phyloP scores from a whole-genome alignment of 1,140 invertebrate genomes.

The Drosophila aff. region DNA sequence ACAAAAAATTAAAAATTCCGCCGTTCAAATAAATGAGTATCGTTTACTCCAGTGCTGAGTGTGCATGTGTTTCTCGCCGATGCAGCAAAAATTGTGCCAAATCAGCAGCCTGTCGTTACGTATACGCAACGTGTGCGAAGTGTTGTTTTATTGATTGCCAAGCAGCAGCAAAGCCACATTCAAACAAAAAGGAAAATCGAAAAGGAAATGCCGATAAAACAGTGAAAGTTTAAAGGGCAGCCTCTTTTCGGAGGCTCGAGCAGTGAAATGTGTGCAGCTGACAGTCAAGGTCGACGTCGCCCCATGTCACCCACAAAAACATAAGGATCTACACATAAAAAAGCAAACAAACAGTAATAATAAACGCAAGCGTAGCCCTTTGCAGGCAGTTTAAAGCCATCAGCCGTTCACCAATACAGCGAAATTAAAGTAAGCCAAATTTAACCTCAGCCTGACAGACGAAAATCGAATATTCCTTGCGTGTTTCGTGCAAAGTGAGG shows the following conservation, averaged over 20 bases:
- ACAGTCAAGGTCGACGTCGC: slow-evolving; percentile 66
- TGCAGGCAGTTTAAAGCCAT: slow-evolving; percentile 17
- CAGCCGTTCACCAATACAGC: slow-evolving; percentile 24
- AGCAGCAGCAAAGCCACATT: slow-evolving; percentile 20
- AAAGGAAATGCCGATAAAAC: slow-evolving; percentile 29
- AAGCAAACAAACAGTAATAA: slow-evolving; percentile 25
- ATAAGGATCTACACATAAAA: slow-evolving; percentile 40
- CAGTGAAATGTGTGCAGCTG: slow-evolving; percentile 56
- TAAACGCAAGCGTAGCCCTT: slow-evolving; percentile 26
- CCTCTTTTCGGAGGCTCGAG: slow-evolving; percentile 24
- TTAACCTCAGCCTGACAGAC: slow-evolving; percentile 9
- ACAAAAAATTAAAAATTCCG: background rate
- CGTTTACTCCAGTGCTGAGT: slow-evolving; percentile 17
- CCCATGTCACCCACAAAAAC: slow-evolving; percentile 68
- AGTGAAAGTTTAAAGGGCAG: slow-evolving; percentile 31
- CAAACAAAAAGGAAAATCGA: slow-evolving; percentile 14
- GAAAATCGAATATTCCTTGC: slow-evolving; percentile 43
- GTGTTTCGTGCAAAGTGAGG: slow-evolving; percentile 14
- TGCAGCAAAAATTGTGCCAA: slow-evolving; percentile 39
- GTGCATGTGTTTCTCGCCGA: slow-evolving; percentile 21
- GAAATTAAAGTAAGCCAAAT: slow-evolving; percentile 71
- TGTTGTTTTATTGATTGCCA: slow-evolving; percentile 71
- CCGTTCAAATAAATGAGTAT: slow-evolving; percentile 8
- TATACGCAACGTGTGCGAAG: slow-evolving; percentile 64
- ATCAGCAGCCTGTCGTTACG: slow-evolving; percentile 58